Evolutionary conservation across 2,888 invertebrate species (phyloP).

Genomic region (Limnephilus rhombicus): DNA sequence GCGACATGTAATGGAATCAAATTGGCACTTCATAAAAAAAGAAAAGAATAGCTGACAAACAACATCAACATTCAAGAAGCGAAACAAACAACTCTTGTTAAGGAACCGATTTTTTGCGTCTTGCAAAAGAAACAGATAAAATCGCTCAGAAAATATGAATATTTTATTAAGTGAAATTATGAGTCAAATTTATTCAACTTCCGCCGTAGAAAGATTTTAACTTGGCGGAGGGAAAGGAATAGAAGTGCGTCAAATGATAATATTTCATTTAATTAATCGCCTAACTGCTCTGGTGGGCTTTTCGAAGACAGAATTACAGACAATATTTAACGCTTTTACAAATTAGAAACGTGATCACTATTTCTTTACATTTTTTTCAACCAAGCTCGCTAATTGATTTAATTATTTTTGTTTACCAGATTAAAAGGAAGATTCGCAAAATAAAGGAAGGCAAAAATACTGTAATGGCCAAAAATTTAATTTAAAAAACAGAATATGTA

Average conservation of each 20-base stretch:
- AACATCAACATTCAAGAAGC: background rate
- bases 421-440: background rate
- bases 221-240: background rate
- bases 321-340: background rate
- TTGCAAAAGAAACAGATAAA: background rate
- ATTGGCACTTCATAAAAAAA: constrained; percentile 13
- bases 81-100: background rate
- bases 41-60: background rate
- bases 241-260: background rate
- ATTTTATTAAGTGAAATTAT: background rate
- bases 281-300: background rate
- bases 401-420: background rate
- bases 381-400: background rate
- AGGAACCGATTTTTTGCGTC: background rate
- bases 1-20: constrained; percentile 34
- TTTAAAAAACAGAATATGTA: background rate
- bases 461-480: background rate
- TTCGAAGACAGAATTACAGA: background rate
- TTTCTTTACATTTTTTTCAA: background rate
- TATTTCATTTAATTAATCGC: background rate
- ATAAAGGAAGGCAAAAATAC: background rate
- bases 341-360: constrained; percentile 1
- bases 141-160: constrained; percentile 1
- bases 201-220: background rate
- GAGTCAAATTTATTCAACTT: background rate